phyloP scores from a whole-genome alignment of 2,113 vertebrate genomes.

The Phylloscopus trochilus region DNA sequence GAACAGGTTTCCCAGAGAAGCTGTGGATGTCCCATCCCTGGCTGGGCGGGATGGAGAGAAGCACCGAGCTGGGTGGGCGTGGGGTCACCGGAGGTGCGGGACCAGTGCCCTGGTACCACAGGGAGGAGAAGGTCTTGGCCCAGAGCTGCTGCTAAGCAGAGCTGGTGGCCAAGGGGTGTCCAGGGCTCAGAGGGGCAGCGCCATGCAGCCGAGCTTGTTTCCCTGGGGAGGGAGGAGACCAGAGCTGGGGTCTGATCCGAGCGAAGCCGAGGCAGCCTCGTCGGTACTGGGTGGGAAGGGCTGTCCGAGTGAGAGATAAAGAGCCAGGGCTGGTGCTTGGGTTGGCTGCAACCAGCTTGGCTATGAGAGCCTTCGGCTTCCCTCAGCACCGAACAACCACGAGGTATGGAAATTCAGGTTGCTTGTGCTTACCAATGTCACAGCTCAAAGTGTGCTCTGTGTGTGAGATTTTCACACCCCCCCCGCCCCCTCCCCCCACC shows the following conservation, averaged over 20 bases:
- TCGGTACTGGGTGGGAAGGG: not conserved
- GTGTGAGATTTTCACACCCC: not conserved
- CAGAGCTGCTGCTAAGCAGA: not conserved
- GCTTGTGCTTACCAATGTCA: not conserved
- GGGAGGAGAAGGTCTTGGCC: not conserved
- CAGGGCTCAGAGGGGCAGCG: not conserved
- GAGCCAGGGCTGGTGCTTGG: rapidly evolving
- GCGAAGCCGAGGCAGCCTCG: not conserved
- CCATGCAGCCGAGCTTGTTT: not conserved
- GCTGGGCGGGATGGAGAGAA: not conserved
- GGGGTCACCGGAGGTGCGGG: not conserved
- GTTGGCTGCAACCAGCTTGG: not conserved
- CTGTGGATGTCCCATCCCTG: not conserved
- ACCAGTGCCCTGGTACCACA: not conserved
- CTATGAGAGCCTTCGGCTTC: not conserved
- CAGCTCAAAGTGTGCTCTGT: not conserved
- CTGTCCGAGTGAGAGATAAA: not conserved
- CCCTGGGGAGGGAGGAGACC: not conserved
- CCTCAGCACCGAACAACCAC: rapidly evolving
- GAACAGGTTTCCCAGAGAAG: not conserved
- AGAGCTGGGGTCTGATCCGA: not conserved
- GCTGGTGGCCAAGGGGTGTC: not conserved
- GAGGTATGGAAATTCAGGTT: not conserved
- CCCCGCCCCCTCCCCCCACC: no score
- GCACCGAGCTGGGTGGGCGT: rapidly evolving